phyloP scores from a whole-genome alignment of 2,797 vertebrate species.

The Neomorphus geoffroyi region DNA sequence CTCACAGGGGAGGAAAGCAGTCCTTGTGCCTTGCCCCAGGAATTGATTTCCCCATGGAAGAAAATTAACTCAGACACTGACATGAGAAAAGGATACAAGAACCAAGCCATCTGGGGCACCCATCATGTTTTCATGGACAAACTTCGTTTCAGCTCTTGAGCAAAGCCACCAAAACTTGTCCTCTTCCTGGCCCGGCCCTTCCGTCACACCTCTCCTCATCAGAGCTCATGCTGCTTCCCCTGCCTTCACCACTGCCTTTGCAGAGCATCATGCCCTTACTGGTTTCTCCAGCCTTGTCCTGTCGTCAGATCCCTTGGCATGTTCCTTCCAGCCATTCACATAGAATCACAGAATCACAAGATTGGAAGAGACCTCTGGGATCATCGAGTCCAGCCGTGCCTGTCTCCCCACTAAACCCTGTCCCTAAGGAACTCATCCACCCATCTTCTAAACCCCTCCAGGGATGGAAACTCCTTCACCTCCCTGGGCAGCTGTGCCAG shows the following conservation, averaged over 20 bases:
- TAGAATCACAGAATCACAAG: too few species aligned
- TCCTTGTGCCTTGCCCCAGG: background rate
- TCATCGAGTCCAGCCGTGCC: too few species aligned
- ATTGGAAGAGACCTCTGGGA: too few species aligned
- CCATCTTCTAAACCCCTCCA: too few species aligned
- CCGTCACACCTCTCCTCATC: background rate
- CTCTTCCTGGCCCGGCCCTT: background rate
- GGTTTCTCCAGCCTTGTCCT: background rate
- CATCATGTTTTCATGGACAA: background rate
- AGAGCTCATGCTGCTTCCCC: background rate
- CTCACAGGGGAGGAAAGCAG: background rate
- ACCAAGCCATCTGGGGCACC: background rate
- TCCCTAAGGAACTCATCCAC: too few species aligned
- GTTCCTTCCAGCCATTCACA: background rate
- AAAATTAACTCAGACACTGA: background rate
- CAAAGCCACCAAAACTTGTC: too few species aligned
- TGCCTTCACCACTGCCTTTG: background rate
- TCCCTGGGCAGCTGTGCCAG: too few species aligned
- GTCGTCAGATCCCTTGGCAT: background rate
- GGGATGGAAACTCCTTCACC: too few species aligned
- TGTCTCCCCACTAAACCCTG: too few species aligned
- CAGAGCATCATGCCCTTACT: background rate
- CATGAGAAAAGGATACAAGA: background rate
- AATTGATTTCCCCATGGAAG: background rate
- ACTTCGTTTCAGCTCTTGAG: background rate